Conservation (phyloP, 2,113 vertebrate species). For the Dromaius novaehollandiae region DNA sequence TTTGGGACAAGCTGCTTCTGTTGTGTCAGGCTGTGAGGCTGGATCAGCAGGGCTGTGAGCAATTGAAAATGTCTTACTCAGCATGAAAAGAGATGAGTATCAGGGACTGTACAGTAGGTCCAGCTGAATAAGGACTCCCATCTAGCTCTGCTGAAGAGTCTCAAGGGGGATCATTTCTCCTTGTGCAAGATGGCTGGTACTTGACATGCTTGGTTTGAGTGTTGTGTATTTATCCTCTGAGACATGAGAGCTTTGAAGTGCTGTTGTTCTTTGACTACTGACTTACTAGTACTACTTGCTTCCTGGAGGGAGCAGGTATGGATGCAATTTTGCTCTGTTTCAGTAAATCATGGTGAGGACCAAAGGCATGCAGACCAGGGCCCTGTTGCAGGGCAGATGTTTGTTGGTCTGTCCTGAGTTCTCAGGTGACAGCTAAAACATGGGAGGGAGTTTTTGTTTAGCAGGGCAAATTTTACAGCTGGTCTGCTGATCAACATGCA, state of each 20-base stretch:
- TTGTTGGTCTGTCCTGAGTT: not conserved
- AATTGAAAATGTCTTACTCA: not conserved
- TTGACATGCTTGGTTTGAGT: not conserved
- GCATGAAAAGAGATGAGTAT: not conserved
- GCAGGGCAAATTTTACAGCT: not conserved
- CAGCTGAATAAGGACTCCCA: not conserved
- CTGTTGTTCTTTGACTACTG: not conserved
- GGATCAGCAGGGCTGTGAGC: not conserved
- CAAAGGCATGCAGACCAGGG: not conserved
- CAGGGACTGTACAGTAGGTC: not conserved
- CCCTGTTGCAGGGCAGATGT: not conserved
- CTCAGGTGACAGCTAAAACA: not conserved
- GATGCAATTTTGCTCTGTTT: not conserved
- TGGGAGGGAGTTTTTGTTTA: not conserved
- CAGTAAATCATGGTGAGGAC: not conserved
- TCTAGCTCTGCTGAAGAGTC: not conserved
- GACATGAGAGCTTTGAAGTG: not conserved
- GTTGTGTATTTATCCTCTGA: not conserved
- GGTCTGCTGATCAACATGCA: rapidly evolving
- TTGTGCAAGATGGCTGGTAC: not conserved
- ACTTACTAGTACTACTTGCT: not conserved
- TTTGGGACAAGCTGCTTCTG: not conserved
- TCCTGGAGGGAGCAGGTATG: not conserved
- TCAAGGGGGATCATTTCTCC: not conserved
- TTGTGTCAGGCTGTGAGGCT: not conserved